phyloP scores from a whole-genome alignment of 2,113 vertebrate genomes.

The Corapipo altera region DNA sequence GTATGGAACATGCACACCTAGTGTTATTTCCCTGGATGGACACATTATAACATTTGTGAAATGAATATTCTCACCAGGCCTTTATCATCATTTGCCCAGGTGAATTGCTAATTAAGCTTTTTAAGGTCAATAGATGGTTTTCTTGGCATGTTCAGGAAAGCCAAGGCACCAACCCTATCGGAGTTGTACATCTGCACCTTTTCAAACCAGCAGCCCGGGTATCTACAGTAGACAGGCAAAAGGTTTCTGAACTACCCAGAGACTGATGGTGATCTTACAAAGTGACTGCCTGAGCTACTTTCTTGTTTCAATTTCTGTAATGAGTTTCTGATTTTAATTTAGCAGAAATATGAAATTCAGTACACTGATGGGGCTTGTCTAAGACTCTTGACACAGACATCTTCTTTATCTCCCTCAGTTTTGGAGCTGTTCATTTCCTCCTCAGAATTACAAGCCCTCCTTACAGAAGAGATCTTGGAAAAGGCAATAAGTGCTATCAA shows the following conservation, averaged over 20 bases:
- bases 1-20: not conserved
- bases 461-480: slow-evolving; percentile 12
- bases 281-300: not conserved
- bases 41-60: not conserved
- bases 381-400: not conserved
- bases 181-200: not conserved
- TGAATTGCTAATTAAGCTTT: not conserved
- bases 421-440: slow-evolving; percentile 29
- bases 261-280: not conserved
- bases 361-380: not conserved
- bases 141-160: not conserved
- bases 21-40: not conserved
- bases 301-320: not conserved
- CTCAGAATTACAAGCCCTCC: not conserved
- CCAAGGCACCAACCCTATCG: not conserved
- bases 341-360: not conserved
- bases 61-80: not conserved
- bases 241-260: not conserved
- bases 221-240: not conserved
- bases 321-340: slow-evolving; percentile 39
- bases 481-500: slow-evolving; percentile 25
- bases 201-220: not conserved
- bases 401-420: slow-evolving; percentile 11
- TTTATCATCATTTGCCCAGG: not conserved
- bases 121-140: not conserved